These are phyloP conservation scores for Atta texana DNA, from an alignment of 1,140 invertebrate species.

Conservation along the genomic window DNA sequence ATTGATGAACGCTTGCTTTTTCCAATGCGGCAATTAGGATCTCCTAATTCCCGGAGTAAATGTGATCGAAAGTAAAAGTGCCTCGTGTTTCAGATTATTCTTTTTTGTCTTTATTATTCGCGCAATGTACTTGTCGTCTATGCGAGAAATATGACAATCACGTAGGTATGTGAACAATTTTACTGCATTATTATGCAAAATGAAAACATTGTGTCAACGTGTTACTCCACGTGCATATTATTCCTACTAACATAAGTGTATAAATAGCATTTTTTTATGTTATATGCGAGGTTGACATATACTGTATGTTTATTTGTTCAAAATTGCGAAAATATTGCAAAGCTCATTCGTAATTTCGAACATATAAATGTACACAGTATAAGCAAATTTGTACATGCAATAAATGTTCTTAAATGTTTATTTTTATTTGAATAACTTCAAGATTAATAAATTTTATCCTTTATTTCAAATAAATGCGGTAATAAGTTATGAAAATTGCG, in stretches of 20 bases:
- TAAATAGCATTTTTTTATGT: not conserved
- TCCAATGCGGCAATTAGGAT: constrained; percentile 27
- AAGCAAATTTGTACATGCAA: too few species aligned
- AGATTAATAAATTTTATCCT: too few species aligned
- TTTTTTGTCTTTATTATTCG: not conserved
- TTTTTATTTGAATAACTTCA: too few species aligned
- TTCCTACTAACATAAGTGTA: not conserved
- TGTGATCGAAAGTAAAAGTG: not conserved
- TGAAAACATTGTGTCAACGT: not conserved
- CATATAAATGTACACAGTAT: too few species aligned
- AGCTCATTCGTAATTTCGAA: too few species aligned
- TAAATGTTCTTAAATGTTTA: too few species aligned
- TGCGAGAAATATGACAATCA: constrained; percentile 8
- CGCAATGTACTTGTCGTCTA: not conserved
- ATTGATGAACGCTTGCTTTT: constrained; percentile 53
- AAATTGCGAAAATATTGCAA: not conserved
- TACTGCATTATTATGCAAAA: constrained; percentile 30
- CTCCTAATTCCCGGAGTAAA: constrained; percentile 8
- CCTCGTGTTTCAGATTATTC: not conserved
- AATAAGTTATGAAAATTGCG: too few species aligned
- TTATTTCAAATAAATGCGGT: too few species aligned
- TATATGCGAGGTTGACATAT: not conserved
- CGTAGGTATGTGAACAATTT: not conserved
- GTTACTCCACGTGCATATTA: not conserved
- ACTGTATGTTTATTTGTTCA: not conserved